These are phyloP conservation scores for Adineta ricciae DNA, from an alignment of 2,888 invertebrate species.

Conservation along the genomic window DNA sequence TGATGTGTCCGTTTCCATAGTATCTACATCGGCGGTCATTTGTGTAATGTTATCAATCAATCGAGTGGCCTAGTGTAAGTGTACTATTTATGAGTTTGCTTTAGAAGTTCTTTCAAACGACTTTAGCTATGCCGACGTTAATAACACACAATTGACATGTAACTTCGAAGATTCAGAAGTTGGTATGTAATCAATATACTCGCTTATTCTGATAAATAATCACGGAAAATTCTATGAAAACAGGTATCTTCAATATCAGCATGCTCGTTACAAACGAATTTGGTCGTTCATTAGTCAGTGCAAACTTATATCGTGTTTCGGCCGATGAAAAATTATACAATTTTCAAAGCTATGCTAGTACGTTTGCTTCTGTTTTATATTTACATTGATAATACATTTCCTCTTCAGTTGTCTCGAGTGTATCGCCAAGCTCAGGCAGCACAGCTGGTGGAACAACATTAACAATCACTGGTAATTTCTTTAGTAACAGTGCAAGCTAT, in stretches of 20 bases:
- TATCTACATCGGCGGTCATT: slow-evolving; percentile 26
- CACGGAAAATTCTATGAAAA: background rate
- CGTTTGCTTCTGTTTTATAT: background rate
- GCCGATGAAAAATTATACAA: slow-evolving; percentile 26
- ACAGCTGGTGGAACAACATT: background rate
- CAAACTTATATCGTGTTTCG: slow-evolving; percentile 16
- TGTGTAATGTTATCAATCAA: slow-evolving; percentile 27
- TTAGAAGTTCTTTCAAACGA: background rate
- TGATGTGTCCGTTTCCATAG: background rate
- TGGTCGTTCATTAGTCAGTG: slow-evolving; percentile 17
- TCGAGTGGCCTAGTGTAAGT: slow-evolving; percentile 6
- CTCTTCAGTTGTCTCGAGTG: slow-evolving; percentile 17
- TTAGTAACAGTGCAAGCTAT: background rate
- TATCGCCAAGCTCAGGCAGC: background rate
- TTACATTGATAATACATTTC: background rate
- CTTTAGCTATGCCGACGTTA: background rate
- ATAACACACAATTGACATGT: background rate
- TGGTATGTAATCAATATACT: background rate
- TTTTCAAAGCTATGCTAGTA: slow-evolving; percentile 25
- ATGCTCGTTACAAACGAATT: slow-evolving; percentile 26
- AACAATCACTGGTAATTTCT: background rate
- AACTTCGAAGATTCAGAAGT: slow-evolving; percentile 25
- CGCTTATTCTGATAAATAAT: background rate
- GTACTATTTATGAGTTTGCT: background rate
- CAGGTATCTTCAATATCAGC: slow-evolving; percentile 20